Conservation (phyloP, 1,140 invertebrate species). For the Lasaia peninsularis region DNA sequence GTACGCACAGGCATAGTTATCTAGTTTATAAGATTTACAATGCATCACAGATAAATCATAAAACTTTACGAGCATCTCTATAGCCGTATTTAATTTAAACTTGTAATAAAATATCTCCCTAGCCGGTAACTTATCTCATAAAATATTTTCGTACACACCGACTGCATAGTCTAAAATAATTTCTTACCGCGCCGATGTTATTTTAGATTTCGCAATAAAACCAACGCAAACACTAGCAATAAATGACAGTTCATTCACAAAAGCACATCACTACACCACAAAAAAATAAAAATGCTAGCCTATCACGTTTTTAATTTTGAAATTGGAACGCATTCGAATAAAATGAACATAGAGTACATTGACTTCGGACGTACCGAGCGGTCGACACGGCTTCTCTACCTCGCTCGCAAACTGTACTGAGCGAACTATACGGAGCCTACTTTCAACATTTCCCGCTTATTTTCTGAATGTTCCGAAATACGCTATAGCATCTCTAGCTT, state of each 20-base stretch:
- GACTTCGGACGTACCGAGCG: conserved; percentile 46
- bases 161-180: conserved; percentile 57
- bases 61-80: conserved; percentile 17
- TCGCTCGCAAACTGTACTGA: conserved; percentile 52
- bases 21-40: conserved; percentile 4
- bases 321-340: conserved; percentile 39
- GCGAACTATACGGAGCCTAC: conserved; percentile 20
- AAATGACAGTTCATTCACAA: conserved; percentile 58
- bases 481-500: conserved; percentile 35
- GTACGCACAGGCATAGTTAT: neutral
- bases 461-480: conserved; percentile 41
- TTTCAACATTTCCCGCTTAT: conserved; percentile 47
- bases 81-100: conserved; percentile 21
- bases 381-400: conserved; percentile 38
- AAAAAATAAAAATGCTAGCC: conserved; percentile 22
- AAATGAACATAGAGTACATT: conserved; percentile 7
- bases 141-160: conserved; percentile 29
- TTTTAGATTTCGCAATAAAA: conserved; percentile 59
- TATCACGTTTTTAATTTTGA: conserved; percentile 14
- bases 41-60: conserved; percentile 12
- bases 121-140: conserved; percentile 22
- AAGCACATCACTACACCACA: conserved; percentile 35
- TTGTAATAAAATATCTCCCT: conserved; percentile 18
- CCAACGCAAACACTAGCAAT: conserved; percentile 36
- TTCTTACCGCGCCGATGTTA: conserved; percentile 58